A percentile compares a stretch with the other conserved stretches of the same genome.
Conservation (phyloP, 2,113 vertebrate species). For the Prionailurus viverrinus region DNA sequence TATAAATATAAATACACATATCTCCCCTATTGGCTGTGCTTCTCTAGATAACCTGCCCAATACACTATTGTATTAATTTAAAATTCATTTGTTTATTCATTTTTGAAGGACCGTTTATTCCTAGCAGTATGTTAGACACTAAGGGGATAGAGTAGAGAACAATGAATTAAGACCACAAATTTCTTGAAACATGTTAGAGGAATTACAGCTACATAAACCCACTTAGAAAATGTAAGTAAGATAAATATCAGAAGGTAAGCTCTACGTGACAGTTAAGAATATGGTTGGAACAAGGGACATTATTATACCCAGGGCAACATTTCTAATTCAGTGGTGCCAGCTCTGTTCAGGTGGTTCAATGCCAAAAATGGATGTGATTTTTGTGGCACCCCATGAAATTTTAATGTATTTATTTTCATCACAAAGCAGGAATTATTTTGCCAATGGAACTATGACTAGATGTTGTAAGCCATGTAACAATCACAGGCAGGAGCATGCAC, state of each 20-base stretch:
- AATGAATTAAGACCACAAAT: not conserved
- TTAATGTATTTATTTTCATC: conserved; percentile 62
- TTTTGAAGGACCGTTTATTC: conserved; percentile 46
- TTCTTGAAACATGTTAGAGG: not conserved
- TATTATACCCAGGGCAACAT: not conserved
- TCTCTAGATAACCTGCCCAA: not conserved
- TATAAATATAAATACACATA: not conserved
- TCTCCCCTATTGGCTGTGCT: not conserved
- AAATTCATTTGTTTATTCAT: not conserved
- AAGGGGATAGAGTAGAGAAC: not conserved
- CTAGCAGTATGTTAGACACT: not conserved
- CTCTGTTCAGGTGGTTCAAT: not conserved
- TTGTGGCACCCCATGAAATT: conserved; percentile 31
- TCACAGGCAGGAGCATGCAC: not conserved
- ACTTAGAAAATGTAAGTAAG: conserved; percentile 53
- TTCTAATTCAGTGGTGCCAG: not conserved
- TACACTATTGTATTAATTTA: not conserved
- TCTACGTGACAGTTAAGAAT: not conserved
- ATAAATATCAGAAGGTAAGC: not conserved
- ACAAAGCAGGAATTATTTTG: conserved; percentile 42
- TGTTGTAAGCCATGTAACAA: not conserved
- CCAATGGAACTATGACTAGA: not conserved
- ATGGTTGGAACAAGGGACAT: not conserved
- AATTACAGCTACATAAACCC: not conserved
- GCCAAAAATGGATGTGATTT: conserved; percentile 45